A percentile compares a stretch with the other conserved stretches of the same genome.
Evolutionary conservation across 2,888 invertebrate genomes (phyloP).

Genomic region (Metellina segmentata): DNA sequence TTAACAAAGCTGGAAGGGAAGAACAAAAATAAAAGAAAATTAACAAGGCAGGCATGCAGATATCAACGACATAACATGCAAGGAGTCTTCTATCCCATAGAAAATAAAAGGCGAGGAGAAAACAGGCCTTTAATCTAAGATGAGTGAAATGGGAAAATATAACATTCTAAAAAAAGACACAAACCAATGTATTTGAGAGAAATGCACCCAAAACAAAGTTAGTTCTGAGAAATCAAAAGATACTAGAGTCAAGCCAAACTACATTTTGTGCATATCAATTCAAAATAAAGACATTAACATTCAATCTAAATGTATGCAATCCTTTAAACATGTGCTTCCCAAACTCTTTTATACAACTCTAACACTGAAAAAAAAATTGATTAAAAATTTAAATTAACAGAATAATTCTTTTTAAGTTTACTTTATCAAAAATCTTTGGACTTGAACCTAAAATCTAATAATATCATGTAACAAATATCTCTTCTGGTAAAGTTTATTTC

Average conservation of each 20-base stretch:
- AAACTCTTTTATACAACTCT: too few species aligned
- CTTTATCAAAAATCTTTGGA: too few species aligned
- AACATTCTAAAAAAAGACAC: neutral
- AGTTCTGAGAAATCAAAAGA: neutral
- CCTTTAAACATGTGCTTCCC: too few species aligned
- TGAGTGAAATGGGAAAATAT: neutral
- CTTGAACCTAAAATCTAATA: too few species aligned
- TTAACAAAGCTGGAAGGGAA: constrained; percentile 67
- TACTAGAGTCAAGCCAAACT: neutral
- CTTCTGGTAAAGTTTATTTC: too few species aligned
- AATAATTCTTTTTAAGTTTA: too few species aligned
- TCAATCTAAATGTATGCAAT: too few species aligned
- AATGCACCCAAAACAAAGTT: neutral
- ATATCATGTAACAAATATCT: too few species aligned
- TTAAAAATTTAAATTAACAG: too few species aligned
- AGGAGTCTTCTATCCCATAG: constrained; percentile 13
- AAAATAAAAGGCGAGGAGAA: neutral
- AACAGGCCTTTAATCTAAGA: neutral
- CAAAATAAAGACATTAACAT: too few species aligned
- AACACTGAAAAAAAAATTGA: too few species aligned
- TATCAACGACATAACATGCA: constrained; percentile 28
- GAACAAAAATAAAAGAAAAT: constrained; percentile 55
- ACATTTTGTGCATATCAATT: neutral
- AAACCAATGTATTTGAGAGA: neutral
- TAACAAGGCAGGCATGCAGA: constrained; percentile 71